phyloP scores from a whole-genome alignment of 2,113 vertebrate species.

The Speoplatyrhinus poulsoni region DNA sequence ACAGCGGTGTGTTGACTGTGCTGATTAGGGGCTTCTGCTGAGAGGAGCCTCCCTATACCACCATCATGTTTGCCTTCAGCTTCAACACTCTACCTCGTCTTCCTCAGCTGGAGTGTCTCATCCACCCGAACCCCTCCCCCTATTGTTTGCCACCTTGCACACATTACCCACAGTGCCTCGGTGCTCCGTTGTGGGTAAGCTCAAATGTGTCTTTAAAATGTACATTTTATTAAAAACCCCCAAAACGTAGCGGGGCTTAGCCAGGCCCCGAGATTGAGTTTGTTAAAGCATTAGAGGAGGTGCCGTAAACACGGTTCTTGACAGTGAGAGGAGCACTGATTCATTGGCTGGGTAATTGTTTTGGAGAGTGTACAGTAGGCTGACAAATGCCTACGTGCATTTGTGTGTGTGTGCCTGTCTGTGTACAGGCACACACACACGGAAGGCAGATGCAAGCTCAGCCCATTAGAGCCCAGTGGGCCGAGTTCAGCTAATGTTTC shows the following conservation, averaged over 20 bases:
- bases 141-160: neutral
- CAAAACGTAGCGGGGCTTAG: conserved; percentile 15
- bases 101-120: conserved; percentile 27
- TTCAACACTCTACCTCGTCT: conserved; percentile 25
- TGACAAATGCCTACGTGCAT: conserved; percentile 11
- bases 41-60: conserved; percentile 66
- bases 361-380: neutral
- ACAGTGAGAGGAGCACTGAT: conserved; percentile 27
- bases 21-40: conserved; percentile 68
- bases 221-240: no score
- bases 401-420: conserved; percentile 4
- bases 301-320: conserved; percentile 29
- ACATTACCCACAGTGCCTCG: conserved; percentile 26
- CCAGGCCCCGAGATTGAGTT: conserved; percentile 16
- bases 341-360: conserved; percentile 30
- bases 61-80: conserved; percentile 73
- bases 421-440: no score
- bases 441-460: conserved; percentile 26
- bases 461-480: conserved; percentile 41
- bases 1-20: conserved; percentile 69
- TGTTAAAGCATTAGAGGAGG: conserved; percentile 34
- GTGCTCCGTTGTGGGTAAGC: conserved; percentile 17
- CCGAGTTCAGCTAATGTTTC: conserved; percentile 60
- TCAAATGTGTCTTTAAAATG: conserved; percentile 27
- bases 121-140: conserved; percentile 24